phyloP scores from a whole-genome alignment of 2,797 vertebrate species.

The Acanthornis magna region DNA sequence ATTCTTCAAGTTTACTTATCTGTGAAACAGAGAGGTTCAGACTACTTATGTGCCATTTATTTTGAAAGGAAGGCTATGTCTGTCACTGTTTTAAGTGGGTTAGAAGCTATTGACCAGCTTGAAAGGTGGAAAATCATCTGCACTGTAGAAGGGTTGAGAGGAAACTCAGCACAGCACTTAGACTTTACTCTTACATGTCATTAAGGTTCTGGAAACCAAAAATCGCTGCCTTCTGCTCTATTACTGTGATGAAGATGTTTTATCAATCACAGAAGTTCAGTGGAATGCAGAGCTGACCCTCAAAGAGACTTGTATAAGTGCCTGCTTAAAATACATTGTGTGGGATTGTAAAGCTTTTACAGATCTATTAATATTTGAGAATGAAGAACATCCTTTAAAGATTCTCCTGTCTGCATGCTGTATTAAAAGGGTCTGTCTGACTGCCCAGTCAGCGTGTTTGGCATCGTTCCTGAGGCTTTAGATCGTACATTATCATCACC shows the following conservation, averaged over 20 bases:
- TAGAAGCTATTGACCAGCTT: not conserved
- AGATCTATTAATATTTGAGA: not conserved
- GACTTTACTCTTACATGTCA: not conserved
- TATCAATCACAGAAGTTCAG: not conserved
- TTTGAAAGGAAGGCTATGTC: not conserved
- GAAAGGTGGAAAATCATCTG: not conserved
- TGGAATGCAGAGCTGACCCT: not conserved
- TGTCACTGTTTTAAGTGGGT: not conserved
- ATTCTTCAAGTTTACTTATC: not conserved
- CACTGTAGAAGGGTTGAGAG: not conserved
- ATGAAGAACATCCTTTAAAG: not conserved
- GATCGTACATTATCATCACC: not conserved
- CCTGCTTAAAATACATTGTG: not conserved
- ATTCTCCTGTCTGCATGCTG: not conserved
- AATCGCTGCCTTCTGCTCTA: not conserved
- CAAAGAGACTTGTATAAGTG: not conserved
- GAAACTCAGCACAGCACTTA: not conserved
- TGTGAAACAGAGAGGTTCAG: not conserved
- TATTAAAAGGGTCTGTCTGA: not conserved
- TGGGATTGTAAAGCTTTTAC: not conserved
- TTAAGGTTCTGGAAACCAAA: not conserved
- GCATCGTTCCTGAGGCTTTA: not conserved
- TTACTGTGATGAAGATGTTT: not conserved
- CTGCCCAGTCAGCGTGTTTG: not conserved
- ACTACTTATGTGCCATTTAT: not conserved